Evolutionary conservation across 2,797 vertebrate species (phyloP).

Genomic region (Siniperca obscura): DNA sequence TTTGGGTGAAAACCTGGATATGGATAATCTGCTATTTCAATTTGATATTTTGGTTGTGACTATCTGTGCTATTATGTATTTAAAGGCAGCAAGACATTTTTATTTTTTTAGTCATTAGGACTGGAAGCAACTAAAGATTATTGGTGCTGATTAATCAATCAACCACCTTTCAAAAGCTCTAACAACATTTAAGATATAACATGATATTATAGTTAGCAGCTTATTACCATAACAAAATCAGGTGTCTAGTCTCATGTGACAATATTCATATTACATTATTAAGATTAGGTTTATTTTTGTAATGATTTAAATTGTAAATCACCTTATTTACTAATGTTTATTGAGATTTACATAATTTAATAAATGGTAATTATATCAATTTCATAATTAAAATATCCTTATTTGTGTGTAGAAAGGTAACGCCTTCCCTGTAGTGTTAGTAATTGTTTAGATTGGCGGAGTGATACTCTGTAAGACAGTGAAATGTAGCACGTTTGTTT

Average conservation of each 20-base stretch:
- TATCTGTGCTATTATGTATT: not conserved
- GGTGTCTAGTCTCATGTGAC: not conserved
- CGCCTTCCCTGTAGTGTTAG: not conserved
- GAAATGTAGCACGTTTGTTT: too few relatives aligned
- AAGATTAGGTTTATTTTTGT: not conserved
- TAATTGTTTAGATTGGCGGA: too few relatives aligned
- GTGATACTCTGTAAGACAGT: not conserved
- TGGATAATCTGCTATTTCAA: not conserved
- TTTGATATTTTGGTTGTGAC: not conserved
- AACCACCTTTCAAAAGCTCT: not conserved
- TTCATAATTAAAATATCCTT: too few relatives aligned
- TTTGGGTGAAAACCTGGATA: not conserved
- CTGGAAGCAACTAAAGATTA: not conserved
- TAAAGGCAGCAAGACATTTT: not conserved
- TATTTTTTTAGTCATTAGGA: too few relatives aligned
- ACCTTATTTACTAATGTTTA: too few relatives aligned
- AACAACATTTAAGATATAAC: not conserved
- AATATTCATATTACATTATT: too few relatives aligned
- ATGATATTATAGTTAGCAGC: not conserved
- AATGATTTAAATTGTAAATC: not conserved
- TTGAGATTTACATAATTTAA: too few relatives aligned
- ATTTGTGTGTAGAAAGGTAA: too few relatives aligned
- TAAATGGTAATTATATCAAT: too few relatives aligned
- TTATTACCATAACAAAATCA: not conserved
- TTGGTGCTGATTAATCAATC: not conserved